These are phyloP conservation scores for Brachymystax lenok DNA, from an alignment of 2,797 vertebrate genomes.

Conservation along the genomic window DNA sequence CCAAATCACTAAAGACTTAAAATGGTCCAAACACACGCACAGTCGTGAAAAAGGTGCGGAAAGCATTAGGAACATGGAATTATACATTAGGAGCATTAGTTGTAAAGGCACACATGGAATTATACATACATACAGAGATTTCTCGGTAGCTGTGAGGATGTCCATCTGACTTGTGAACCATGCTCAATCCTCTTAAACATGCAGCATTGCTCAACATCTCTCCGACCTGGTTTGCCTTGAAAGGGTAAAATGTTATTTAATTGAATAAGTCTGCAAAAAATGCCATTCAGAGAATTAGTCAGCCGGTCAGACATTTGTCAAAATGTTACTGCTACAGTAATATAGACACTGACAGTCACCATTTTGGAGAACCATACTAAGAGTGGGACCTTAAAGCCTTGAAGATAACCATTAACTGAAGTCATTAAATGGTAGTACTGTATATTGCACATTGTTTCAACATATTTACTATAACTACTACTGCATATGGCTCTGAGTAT, in stretches of 20 bases:
- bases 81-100: too few species aligned
- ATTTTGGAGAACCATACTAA: background rate
- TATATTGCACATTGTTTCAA: background rate
- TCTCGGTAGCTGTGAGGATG: slow-evolving; percentile 32
- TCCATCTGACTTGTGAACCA: slow-evolving; percentile 75
- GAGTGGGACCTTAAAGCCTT: background rate
- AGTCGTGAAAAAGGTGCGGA: too few species aligned
- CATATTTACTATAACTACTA: too few species aligned
- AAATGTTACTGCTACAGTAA: background rate
- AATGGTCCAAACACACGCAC: too few species aligned
- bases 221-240: background rate
- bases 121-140: too few species aligned
- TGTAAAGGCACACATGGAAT: too few species aligned
- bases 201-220: slow-evolving; percentile 8
- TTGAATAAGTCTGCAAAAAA: background rate
- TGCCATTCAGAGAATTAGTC: too few species aligned
- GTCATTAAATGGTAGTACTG: background rate
- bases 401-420: background rate
- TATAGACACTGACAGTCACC: background rate
- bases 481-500: background rate
- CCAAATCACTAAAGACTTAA: too few species aligned
- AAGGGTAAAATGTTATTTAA: background rate
- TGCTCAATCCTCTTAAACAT: slow-evolving; percentile 46
- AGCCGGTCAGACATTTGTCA: background rate
- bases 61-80: too few species aligned